Base-by-base conservation (phyloP, 2,113 vertebrate genomes). In the Pseudopipra pipra region DNA sequence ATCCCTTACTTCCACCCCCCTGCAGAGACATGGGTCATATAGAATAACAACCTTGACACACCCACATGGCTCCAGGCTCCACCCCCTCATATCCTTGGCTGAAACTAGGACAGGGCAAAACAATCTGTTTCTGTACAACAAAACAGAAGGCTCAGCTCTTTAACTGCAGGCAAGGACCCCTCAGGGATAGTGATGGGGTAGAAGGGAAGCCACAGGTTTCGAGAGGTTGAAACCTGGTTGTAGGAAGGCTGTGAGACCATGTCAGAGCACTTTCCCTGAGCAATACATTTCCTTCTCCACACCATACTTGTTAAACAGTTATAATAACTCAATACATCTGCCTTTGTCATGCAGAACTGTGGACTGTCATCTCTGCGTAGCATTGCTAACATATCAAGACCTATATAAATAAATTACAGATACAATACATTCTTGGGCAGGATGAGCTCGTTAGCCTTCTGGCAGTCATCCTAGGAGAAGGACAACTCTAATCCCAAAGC, bases 81-180 rank as follows among this genome's bases (percentile, higher is more conserved):
- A n/a, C 17, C 0, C 28, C 0, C 21, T 55, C 21, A 16, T 12
- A 7, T 41, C 21, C 41, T 70, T 41, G 24, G 11, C 0, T 62
- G 35, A 62, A 76, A 23, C 12, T 47, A 70, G 41, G n/a, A 68
- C 41, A 62, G 21, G n/a, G 5, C 4, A 71, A 59, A 87, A 28
- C 9, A 47, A n/a, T 7, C 17, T 33, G 9, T 56, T 77, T 56
- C 82, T 49, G 25, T 63, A 47, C 8, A 25, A 31, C 6, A 54
- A 68, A 87, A 37, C 9, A 35, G 20, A 78, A 75, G 43, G 28
- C 11, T 90, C 31, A 62, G 24, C 19, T 75, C 47, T 63, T 85
- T 74, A 90, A 39, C 28, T 83, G 37, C 9, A 61, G 28, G 21
- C 31, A 85, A 85, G 33, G 52, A 63, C 2, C 10, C 46, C 10